phyloP scores from a whole-genome alignment of 92 coral and sea anemone species.

The Meandrina meandrites region DNA sequence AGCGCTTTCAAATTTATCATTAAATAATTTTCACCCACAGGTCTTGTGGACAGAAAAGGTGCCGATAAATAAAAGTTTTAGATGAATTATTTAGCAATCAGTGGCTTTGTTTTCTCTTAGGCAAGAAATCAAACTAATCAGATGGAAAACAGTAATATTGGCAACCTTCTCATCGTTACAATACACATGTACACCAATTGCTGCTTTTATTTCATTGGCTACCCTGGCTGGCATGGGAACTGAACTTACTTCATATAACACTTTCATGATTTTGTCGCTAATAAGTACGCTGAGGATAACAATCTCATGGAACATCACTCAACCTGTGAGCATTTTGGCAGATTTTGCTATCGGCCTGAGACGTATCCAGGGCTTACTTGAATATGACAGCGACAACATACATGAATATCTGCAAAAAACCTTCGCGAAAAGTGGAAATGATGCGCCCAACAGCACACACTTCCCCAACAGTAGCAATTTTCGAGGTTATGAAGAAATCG shows the following conservation, averaged over 20 bases:
- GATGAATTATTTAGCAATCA: too few relatives aligned
- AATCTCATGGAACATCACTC: constrained; percentile 56
- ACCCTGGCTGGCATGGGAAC: constrained; percentile 48
- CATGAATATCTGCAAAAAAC: constrained; percentile 2
- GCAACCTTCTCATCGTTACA: constrained; percentile 57
- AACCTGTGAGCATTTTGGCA: constrained; percentile 46
- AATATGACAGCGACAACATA: constrained; percentile 5
- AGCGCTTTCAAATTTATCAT: too few relatives aligned
- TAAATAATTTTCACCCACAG: too few relatives aligned
- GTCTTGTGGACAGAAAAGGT: too few relatives aligned
- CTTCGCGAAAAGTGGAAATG: background rate
- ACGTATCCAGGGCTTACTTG: constrained; percentile 54
- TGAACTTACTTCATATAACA: constrained; percentile 49
- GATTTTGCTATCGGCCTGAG: constrained; percentile 51
- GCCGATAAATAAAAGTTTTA: too few relatives aligned
- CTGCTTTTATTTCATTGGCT: constrained; percentile 46
- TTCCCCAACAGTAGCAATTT: background rate
- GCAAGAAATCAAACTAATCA: constrained; percentile 44
- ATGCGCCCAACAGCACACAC: background rate
- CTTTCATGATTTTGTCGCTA: constrained; percentile 60
- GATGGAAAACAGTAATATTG: constrained; percentile 43
- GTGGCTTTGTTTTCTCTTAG: constrained; percentile 35
- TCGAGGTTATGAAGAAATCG: background rate
- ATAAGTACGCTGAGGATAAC: constrained; percentile 41
- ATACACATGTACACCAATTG: constrained; percentile 47